Evolutionary conservation across 2,888 invertebrate species (phyloP), one percentile per base, ranked within the genome.

Genomic region (Sussaba pulchella): DNA sequence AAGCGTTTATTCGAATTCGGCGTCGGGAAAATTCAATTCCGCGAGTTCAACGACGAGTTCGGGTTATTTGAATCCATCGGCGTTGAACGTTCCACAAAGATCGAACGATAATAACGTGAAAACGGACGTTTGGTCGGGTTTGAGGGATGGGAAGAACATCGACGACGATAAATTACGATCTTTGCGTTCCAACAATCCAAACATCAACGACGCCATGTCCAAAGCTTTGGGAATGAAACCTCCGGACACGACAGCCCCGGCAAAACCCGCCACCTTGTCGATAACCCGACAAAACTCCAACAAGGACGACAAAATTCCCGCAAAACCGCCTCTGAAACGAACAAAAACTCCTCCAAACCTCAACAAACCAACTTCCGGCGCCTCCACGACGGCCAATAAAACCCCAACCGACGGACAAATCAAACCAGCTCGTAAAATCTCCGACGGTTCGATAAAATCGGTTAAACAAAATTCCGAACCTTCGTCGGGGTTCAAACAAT

Each of bases 31-130:
- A 81, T 93, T 93, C 0, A 94, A 95, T 87, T 95, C 95, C 54
- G 94, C 93, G 0, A 93, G 93, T 86, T 94, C 94, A 21, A 94
- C 95, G 0, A 95, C 96, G 0, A 95, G 95, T 47, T 96, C 96
- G 80, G 96, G 96, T 0, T 96, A 96, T 89, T 93, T 96, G 71
- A 94, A 95, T 84, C 95, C 97, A 0, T 95, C 96, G 8, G 94
- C 95, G 0, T 94, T 96, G 0, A 96, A 96, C 87, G 94, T 95
- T 41, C 96, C 96, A 3, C 74, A 76, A 21, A 71, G 82, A 45
- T 91, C 90, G 5, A 89, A 92, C 61, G 88, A 92, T 3, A 78
- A 57, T 67, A 47, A 47, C 14, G 67, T 50, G 36, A 83, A 81
- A 64, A 8, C 14, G 39, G 59, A 36, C 0, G 50, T 6, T 17